These are phyloP conservation scores for Planococcus citri DNA, from an alignment of 1,140 invertebrate species.

Conservation along the genomic window DNA sequence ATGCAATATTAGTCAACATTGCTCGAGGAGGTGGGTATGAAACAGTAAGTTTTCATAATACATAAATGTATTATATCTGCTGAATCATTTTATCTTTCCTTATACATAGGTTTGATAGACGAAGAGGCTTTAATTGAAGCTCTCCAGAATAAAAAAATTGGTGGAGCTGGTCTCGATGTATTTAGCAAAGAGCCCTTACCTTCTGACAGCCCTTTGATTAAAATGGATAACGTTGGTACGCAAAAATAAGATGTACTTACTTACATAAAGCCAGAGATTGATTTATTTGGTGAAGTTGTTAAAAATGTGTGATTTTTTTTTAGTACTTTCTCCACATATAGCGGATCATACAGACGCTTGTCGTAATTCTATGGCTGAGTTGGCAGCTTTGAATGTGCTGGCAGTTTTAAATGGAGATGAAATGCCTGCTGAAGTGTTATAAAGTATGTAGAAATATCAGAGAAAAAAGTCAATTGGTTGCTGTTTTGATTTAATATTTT, in stretches of 20 bases:
- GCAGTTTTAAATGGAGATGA: conserved; percentile 50
- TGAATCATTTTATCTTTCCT: neutral
- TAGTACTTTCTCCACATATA: conserved; percentile 81
- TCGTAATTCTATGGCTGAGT: conserved; percentile 63
- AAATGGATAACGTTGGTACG: too few species aligned
- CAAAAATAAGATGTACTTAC: conserved; percentile 31
- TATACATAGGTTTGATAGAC: conserved; percentile 40
- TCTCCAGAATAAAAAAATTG: conserved; percentile 53
- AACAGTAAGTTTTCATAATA: too few species aligned
- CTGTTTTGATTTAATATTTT: neutral
- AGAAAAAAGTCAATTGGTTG: too few species aligned
- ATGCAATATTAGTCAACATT: too few species aligned
- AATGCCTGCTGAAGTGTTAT: conserved; percentile 29
- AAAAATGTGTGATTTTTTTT: conserved; percentile 33
- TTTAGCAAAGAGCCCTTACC: conserved; percentile 82
- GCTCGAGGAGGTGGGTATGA: too few species aligned
- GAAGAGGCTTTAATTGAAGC: conserved; percentile 63
- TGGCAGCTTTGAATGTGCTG: conserved; percentile 76
- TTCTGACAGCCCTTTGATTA: conserved; percentile 58
- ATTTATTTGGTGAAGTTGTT: too few species aligned
- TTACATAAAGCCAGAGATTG: too few species aligned
- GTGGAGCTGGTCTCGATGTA: conserved; percentile 80
- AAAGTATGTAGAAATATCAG: neutral
- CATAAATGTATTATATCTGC: too few species aligned
- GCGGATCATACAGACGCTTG: conserved; percentile 75